phyloP scores from a whole-genome alignment of 2,888 invertebrate species.

The Eurois occulta region DNA sequence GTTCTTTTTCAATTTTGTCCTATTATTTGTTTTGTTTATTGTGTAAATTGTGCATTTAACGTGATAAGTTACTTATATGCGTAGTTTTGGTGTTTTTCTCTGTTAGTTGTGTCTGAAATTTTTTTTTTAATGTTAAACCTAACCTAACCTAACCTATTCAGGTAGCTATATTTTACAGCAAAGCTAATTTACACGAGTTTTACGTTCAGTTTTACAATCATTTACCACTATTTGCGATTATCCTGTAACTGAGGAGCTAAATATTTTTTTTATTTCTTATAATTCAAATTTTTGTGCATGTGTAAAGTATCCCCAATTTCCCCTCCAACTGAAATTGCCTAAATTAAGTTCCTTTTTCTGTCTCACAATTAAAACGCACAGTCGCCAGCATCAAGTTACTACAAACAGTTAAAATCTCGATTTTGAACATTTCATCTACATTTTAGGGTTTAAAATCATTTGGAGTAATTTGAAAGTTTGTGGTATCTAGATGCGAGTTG shows the following conservation, averaged over 20 bases:
- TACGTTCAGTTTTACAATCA: background rate
- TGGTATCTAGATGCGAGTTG: no score
- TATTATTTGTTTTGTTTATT: slow-evolving; percentile 65
- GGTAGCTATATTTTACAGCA: background rate
- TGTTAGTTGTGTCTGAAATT: background rate
- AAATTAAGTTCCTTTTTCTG: background rate
- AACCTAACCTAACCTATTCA: background rate
- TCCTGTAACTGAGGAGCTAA: no score
- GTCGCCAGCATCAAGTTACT: no score
- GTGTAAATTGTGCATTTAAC: slow-evolving; percentile 53
- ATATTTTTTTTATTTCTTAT: background rate
- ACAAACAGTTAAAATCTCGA: no score
- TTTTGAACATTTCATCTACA: no score
- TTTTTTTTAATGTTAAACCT: background rate
- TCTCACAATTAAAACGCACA: background rate
- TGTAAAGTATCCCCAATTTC: background rate
- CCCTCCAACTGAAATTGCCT: background rate
- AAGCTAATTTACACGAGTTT: background rate
- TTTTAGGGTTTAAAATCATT: no score
- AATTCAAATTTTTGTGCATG: background rate
- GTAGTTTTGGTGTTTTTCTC: background rate
- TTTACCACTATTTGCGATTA: background rate
- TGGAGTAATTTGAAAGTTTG: no score
- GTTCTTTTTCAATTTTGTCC: slow-evolving; percentile 71
- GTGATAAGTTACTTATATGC: slow-evolving; percentile 14